Base-by-base conservation (phyloP, 2,797 vertebrate genomes). In the Novumbra hubbsi region DNA sequence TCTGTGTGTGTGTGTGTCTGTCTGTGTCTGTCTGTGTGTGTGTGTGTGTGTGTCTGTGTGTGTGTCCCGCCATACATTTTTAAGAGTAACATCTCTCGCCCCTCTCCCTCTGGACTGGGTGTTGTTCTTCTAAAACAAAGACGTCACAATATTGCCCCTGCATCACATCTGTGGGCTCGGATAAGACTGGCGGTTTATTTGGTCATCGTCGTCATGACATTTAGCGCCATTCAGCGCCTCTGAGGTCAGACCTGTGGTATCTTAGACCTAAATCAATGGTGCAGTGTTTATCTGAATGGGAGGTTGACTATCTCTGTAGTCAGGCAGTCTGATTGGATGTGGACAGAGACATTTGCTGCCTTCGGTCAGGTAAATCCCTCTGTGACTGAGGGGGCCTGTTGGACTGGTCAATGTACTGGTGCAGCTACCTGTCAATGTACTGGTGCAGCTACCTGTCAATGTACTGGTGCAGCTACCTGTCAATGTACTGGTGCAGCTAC, bases 231-330 rank as follows among this genome's bases (percentile, higher is more conserved):
- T 82, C 71, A 83, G 63, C 74, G 70, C 76, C 50, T 0, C 41
- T 8, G 17, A 70, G 81, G 81, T 87, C 83, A 68, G n/a, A 27
- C 45, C 38, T 41, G n/a, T 41, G 66, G 24, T 68, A n/a, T 45
- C 65, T 78, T 27, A 65, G 64, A 52, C 63, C 68, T 76, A 88
- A 87, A 88, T 88, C 88, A 86, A 86, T 89, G 86, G 41, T 55
- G 1, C 45, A 76, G 70, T 72, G 83, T 77, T 82, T 79, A 68
- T 75, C 38, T 85, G 21, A 49, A 6, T 34, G 34, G 75, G 70
- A 24, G 4, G 19, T 49, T 52, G 38, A 24, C 80, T 85, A 81
- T 87, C 83, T 86, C 70, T 32, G 57, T 68, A 27, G 73, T 24
- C 85, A 86, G 63, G 4, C 63, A 41, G 50, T 79, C 48, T 81